These are phyloP conservation scores for Elysia chlorotica DNA, from an alignment of 1,140 invertebrate species.

Conservation along the genomic window DNA sequence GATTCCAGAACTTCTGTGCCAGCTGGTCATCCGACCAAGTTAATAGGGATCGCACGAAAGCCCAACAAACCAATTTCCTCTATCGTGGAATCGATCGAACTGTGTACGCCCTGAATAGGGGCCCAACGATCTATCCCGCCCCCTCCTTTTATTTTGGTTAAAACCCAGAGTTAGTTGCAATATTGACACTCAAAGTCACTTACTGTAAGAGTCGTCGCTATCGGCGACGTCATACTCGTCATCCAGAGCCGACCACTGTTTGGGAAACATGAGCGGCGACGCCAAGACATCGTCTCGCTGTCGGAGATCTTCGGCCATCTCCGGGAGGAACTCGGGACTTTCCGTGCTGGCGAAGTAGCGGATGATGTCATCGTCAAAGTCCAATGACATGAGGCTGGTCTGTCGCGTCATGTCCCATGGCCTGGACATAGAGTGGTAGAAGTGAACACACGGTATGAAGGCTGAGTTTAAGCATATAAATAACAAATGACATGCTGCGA, in stretches of 20 bases:
- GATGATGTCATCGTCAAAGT: constrained; percentile 9
- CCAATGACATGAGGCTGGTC: constrained; percentile 11
- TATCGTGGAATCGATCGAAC: too few species aligned
- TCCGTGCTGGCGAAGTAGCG: not conserved
- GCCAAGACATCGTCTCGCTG: constrained; percentile 5
- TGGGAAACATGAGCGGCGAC: constrained; percentile 2
- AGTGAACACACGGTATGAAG: too few species aligned
- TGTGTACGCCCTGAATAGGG: too few species aligned
- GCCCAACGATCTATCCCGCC: too few species aligned
- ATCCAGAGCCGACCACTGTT: not conserved
- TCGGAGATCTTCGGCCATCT: constrained; percentile 1
- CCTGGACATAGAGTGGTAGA: constrained; percentile 10
- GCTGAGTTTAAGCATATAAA: too few species aligned
- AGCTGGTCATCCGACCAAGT: too few species aligned
- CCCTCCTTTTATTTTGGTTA: not conserved
- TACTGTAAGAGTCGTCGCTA: constrained; percentile 17
- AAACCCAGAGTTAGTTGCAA: too few species aligned
- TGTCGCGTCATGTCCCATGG: constrained; percentile 21
- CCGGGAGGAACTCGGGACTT: not conserved
- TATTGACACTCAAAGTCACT: not conserved
- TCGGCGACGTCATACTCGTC: constrained; percentile 8
- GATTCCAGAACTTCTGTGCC: too few species aligned
- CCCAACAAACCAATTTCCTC: too few species aligned
- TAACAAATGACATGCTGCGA: too few species aligned
- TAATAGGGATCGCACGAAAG: too few species aligned